Conservation (phyloP, 1,140 invertebrate species). For the Brachionus calyciflorus region DNA sequence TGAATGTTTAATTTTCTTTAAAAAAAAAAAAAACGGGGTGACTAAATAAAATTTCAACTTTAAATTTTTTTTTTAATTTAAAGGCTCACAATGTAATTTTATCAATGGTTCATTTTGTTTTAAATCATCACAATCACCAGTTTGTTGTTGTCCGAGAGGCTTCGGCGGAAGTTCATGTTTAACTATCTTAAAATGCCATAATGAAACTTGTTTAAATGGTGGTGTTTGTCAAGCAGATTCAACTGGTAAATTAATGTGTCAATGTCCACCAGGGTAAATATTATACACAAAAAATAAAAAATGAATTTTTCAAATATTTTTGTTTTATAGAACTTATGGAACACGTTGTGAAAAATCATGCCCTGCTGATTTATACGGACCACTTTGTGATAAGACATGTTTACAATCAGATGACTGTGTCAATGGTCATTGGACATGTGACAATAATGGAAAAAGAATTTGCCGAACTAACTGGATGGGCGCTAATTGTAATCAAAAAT, state of each 20-base stretch:
- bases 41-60: neutral
- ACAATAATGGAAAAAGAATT: neutral
- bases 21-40: no score
- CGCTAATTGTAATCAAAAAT: conserved; percentile 1
- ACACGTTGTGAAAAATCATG: conserved; percentile 41
- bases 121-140: neutral
- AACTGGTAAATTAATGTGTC: neutral
- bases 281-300: neutral
- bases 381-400: conserved; percentile 36
- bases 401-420: neutral
- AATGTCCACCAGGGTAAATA: conserved; percentile 32
- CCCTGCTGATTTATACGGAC: conserved; percentile 11
- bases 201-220: conserved; percentile 37
- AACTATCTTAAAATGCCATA: neutral
- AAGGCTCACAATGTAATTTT: conserved; percentile 38
- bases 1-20: no score
- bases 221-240: neutral
- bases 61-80: neutral
- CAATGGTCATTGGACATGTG: conserved; percentile 44
- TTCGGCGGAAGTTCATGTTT: conserved; percentile 20
- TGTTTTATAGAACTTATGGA: conserved; percentile 2
- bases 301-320: neutral
- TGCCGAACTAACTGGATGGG: conserved; percentile 26
- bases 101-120: conserved; percentile 42
- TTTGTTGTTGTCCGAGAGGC: conserved; percentile 45